These are phyloP conservation scores for Benitochromis conjunctus DNA, from an alignment of 2,113 vertebrate species.

Conservation along the genomic window DNA sequence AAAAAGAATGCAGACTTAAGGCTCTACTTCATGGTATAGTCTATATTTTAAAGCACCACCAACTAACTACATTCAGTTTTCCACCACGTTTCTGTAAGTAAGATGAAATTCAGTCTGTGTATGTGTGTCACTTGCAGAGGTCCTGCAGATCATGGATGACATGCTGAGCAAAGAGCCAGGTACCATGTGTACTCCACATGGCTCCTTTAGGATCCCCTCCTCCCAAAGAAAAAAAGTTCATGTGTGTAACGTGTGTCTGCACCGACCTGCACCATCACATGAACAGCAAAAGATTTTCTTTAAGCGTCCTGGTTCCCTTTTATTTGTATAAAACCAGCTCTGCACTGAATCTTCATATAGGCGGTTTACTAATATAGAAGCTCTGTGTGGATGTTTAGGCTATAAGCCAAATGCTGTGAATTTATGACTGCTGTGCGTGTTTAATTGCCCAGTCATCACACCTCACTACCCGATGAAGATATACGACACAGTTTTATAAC, in stretches of 20 bases:
- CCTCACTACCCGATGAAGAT: neutral
- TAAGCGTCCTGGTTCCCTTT: neutral
- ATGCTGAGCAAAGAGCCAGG: neutral
- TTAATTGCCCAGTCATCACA: neutral
- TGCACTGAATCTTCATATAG: neutral
- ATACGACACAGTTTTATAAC: neutral
- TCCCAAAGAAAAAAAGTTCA: neutral
- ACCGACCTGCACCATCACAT: rapidly evolving
- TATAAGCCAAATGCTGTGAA: neutral
- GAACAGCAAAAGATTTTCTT: neutral
- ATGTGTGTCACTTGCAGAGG: neutral
- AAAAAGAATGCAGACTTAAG: neutral
- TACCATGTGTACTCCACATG: neutral
- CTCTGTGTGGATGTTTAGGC: neutral
- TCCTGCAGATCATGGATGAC: rapidly evolving
- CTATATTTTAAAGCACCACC: too few species aligned
- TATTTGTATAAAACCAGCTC: neutral
- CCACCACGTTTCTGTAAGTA: too few species aligned
- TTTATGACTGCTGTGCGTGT: neutral
- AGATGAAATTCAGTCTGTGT: neutral
- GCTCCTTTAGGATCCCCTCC: neutral
- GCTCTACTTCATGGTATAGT: too few species aligned
- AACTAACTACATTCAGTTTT: too few species aligned
- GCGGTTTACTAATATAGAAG: neutral
- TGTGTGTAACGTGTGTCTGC: neutral